A percentile compares a stretch with the other conserved stretches of the same genome.
phyloP scores from a whole-genome alignment of 1,140 invertebrate species.

The Macrotrachela quadricornifera region DNA sequence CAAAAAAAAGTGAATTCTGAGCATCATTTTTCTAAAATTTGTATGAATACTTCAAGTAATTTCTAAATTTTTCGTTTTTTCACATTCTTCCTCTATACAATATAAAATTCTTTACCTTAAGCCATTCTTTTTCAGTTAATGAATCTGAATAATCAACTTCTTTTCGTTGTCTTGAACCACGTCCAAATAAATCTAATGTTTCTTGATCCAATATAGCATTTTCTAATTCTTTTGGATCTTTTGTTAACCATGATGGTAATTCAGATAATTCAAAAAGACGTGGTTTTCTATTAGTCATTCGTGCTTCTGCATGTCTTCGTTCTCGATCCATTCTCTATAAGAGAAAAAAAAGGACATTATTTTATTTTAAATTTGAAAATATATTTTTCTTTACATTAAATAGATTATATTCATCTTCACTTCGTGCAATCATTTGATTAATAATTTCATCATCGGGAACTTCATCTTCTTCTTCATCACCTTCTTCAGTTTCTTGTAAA shows the following conservation, averaged over 20 bases:
- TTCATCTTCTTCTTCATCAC: constrained; percentile 76
- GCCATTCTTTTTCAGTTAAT: constrained; percentile 83
- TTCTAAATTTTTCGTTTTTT: no score
- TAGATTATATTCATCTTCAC: constrained; percentile 74
- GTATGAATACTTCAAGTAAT: no score
- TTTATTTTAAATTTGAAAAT: no score
- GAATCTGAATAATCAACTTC: constrained; percentile 93
- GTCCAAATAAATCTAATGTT: constrained; percentile 10
- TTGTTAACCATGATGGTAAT: constrained; percentile 76
- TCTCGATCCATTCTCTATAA: constrained; percentile 82
- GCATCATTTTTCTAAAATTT: no score
- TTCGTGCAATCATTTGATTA: constrained; percentile 90
- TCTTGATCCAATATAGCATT: constrained; percentile 10
- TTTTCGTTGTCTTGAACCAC: constrained; percentile 76
- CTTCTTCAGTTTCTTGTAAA: constrained; percentile 63
- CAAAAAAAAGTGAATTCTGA: no score
- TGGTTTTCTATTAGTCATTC: constrained; percentile 49
- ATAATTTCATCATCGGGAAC: constrained; percentile 95
- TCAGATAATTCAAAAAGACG: constrained; percentile 77
- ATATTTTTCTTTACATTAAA: no score
- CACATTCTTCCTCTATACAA: no score
- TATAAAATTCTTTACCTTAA: no score
- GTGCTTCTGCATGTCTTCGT: constrained; percentile 57
- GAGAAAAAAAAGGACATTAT: no score
- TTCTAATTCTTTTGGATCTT: constrained; percentile 71